Base-by-base conservation (phyloP, 2,113 vertebrate genomes). In the Strix uralensis region DNA sequence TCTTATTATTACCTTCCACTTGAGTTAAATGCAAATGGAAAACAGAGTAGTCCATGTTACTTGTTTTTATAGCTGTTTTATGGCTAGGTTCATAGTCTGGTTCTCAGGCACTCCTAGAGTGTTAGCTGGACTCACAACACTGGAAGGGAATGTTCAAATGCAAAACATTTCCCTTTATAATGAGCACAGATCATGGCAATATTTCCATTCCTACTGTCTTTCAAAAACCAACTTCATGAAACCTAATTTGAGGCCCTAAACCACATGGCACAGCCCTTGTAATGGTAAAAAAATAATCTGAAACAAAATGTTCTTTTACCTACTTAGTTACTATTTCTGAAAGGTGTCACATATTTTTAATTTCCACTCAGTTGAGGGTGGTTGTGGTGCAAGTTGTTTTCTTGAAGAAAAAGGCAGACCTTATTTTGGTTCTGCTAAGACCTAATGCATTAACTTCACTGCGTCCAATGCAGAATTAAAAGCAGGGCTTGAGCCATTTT, bases 151-250 rank as follows among this genome's bases (percentile, higher is more conserved):
- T 51, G 34, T 71, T 92, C 78, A 97, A 77, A 92, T 38, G 54
- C 54, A 85, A 95, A 95, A 88, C 38, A 89, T 85, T 89, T 95
- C 51, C 38, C 29, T 85, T 95, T 83, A 69, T 73, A 94, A 95
- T 47, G 49, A 87, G 32, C 74, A 85, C 22, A 73, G 66, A 85
- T 69, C 89, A 87, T 87, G 36, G 15, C 51, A 94, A n/a, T 51
- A 61, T 80, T 95, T 95, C 78, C 78, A 66, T 70, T 95, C 54
- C 42, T 88, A 70, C n/a, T 79, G 72, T 90, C 62, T 88, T 88
- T 72, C 78, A 77, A 87, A 97, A 94, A 34, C 2, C 20, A 74
- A 22, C 61, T 63, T 72, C 36, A 89, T 58, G 20, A 89, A 95
- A 88, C 25, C 17, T 69, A 75, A 75, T 54, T 61, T 94, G 49